Evolutionary conservation across 2,113 vertebrate genomes (phyloP), one percentile per base, ranked within the genome.

Genomic region (Sphyrna mokarran): DNA sequence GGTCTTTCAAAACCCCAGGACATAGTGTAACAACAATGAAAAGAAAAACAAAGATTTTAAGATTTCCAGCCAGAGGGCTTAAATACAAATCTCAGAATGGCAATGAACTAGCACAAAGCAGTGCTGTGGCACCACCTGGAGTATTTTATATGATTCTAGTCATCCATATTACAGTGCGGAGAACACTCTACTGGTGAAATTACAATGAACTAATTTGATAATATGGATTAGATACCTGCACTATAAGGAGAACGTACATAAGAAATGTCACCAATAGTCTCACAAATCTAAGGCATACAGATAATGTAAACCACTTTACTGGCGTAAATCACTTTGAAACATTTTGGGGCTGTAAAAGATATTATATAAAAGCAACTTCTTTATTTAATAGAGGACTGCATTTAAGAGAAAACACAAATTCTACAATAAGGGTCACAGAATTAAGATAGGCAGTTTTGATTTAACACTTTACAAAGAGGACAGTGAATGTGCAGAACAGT

Each of bases 371-470:
- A 13, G 72, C 72, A 76, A 76, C 11, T 37, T 90, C 11, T 63
- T 90, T n/a, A 58, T n/a, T 37, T 91, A 91, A 91, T n/a, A 33
- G 1, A n/a, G 58, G n/a, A n/a, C 29, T 91, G 13, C 37, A 63
- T 91, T 91, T 91, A 91, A 91, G 54, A 29, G n/a, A 18, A 63
- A 91, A 40, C 58, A 91, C 29, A 91, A 91, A 33, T 91, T 66
- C 29, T 61, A 91, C 58, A 91, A 8, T 89, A 91, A 66, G 14
- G 58, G n/a, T 66, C 33, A 66, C 58, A n/a, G 61, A 33, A n/a
- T 63, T 20, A n/a, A 66, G 29, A 33, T 1, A 43, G 61, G 89
- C 14, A 61, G 10, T 89, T 89, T 89, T 29, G 86, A 89, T 61
- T 89, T 3, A 61, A 54, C 13, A 93, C 14, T 66, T 66, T 10